These are phyloP conservation scores for Ormyrus rosae DNA, from an alignment of 2,888 invertebrate genomes.

Conservation along the genomic window DNA sequence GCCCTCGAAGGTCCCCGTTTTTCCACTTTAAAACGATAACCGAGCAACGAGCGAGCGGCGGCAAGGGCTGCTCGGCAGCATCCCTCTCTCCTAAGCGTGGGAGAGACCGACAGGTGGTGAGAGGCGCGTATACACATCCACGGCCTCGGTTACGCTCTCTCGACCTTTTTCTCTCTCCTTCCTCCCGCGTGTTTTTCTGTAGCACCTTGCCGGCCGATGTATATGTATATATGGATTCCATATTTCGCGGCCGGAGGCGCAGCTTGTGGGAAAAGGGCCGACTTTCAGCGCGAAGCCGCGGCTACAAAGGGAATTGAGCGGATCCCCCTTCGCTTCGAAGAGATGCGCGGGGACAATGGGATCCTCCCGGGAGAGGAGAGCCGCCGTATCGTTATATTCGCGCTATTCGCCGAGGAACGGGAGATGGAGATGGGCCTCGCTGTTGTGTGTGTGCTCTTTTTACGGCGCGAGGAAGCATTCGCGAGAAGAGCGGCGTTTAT, in stretches of 20 bases:
- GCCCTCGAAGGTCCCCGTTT: too few relatives aligned
- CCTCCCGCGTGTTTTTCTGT: constrained; percentile 59
- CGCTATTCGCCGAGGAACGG: too few relatives aligned
- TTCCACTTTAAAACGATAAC: not conserved
- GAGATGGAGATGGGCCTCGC: too few relatives aligned
- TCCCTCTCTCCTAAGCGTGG: constrained; percentile 66
- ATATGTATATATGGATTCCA: constrained; percentile 51
- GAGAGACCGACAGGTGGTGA: constrained; percentile 72
- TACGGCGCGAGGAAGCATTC: too few relatives aligned
- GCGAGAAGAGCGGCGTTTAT: too few relatives aligned
- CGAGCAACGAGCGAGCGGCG: not conserved
- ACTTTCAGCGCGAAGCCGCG: constrained; percentile 27
- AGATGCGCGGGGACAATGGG: constrained; percentile 35
- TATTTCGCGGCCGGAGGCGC: constrained; percentile 59
- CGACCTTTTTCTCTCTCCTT: constrained; percentile 57
- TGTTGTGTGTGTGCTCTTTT: too few relatives aligned
- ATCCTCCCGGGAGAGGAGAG: not conserved
- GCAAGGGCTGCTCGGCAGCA: constrained; percentile 35
- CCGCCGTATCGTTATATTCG: too few relatives aligned
- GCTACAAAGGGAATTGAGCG: not conserved
- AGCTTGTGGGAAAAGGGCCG: constrained; percentile 71
- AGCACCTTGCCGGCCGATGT: constrained; percentile 65
- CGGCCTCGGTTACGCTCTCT: constrained; percentile 58
- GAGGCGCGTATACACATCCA: constrained; percentile 45
- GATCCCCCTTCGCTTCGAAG: not conserved